Evolutionary conservation across 2,888 invertebrate species (phyloP).

Genomic region (Oxytorus armatus): DNA sequence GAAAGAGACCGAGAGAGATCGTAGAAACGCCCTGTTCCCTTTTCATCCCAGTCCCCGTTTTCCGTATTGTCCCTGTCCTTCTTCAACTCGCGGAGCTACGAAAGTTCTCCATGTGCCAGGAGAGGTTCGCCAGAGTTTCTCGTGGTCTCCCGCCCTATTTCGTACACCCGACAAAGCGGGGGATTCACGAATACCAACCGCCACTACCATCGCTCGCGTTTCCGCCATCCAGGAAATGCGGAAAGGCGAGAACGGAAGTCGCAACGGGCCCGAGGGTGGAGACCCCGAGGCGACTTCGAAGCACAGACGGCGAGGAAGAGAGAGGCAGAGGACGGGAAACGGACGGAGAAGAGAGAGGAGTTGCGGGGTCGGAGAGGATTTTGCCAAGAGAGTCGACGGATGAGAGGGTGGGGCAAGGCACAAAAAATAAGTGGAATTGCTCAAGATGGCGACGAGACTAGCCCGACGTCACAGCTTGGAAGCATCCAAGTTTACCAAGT

Average conservation of each 20-base stretch:
- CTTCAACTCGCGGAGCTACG: conserved; percentile 46
- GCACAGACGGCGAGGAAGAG: conserved; percentile 57
- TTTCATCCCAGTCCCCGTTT: conserved; percentile 38
- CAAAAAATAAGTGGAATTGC: conserved; percentile 67
- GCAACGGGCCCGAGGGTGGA: conserved; percentile 62
- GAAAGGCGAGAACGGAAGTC: conserved; percentile 67
- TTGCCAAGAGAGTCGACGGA: conserved; percentile 63
- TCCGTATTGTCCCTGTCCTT: conserved; percentile 39
- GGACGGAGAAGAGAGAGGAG: conserved; percentile 50
- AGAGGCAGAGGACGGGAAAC: conserved; percentile 49
- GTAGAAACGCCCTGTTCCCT: conserved; percentile 67
- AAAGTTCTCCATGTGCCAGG: conserved; percentile 13
- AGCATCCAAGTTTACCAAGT: neutral
- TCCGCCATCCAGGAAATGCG: conserved; percentile 68
- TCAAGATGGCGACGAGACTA: conserved; percentile 65
- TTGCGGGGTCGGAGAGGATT: conserved; percentile 64
- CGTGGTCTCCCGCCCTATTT: conserved; percentile 36
- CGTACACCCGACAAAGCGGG: conserved; percentile 25
- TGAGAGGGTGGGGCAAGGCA: conserved; percentile 51
- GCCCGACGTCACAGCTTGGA: conserved; percentile 20
- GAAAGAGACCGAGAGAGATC: conserved; percentile 60
- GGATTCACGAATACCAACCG: conserved; percentile 38
- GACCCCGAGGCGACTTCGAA: conserved; percentile 46
- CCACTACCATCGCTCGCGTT: conserved; percentile 41
- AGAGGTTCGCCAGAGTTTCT: conserved; percentile 53